Conservation (phyloP, 2,888 invertebrate genomes). For the Masnerella sp. region DNA sequence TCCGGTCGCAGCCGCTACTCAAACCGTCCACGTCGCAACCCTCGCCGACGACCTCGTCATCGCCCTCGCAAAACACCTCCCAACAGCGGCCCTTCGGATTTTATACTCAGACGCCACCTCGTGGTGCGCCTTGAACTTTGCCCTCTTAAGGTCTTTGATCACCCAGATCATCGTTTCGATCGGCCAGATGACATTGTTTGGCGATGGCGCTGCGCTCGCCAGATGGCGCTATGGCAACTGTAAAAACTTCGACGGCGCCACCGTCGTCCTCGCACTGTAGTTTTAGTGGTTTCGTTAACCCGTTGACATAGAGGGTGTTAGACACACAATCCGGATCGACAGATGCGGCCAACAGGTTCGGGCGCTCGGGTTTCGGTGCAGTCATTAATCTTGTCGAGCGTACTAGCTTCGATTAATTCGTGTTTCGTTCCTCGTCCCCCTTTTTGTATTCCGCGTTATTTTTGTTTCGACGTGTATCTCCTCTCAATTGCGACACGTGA, state of each 20-base stretch:
- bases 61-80: constrained; percentile 52
- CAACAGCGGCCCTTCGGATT: constrained; percentile 73
- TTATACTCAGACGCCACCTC: constrained; percentile 69
- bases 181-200: too few species aligned
- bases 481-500: constrained; percentile 25
- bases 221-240: too few species aligned
- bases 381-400: constrained; percentile 52
- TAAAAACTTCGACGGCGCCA: too few species aligned
- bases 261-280: not conserved
- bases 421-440: constrained; percentile 54
- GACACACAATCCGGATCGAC: constrained; percentile 51
- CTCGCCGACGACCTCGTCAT: constrained; percentile 60
- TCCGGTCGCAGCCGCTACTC: constrained; percentile 70
- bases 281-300: constrained; percentile 42
- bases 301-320: constrained; percentile 47
- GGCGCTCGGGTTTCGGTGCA: constrained; percentile 39
- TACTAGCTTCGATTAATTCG: constrained; percentile 63
- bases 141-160: too few species aligned
- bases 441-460: constrained; percentile 27
- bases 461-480: constrained; percentile 8
- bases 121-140: constrained; percentile 43
- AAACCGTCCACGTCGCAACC: constrained; percentile 63
- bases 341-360: constrained; percentile 56
- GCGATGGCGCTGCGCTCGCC: too few species aligned
- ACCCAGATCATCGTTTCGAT: too few species aligned